Evolutionary conservation across 37 sponge, comb jelly and placozoan genomes (phyloP).

Genomic region (Agelas oroides): DNA sequence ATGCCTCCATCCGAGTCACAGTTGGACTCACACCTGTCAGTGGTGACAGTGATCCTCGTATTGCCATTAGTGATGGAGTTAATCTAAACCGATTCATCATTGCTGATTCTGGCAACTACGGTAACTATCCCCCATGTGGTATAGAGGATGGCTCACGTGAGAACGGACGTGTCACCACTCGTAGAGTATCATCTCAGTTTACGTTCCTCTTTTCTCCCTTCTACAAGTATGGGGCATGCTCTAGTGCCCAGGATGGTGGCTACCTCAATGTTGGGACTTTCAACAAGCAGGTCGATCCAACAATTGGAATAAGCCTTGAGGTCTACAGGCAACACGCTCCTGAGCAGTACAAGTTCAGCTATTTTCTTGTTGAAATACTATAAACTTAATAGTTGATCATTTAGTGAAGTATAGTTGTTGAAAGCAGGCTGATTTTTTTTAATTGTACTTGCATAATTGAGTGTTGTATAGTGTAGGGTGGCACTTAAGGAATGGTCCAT

Average conservation of each 20-base stretch:
- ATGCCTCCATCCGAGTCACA: constrained; percentile 3
- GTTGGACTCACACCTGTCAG: constrained; percentile 2
- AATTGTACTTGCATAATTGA: too few species aligned
- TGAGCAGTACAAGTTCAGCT: not conserved
- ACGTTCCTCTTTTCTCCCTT: not conserved
- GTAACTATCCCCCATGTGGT: not conserved
- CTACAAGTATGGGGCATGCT: constrained; percentile 14
- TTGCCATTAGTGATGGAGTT: constrained; percentile 20
- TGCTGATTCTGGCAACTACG: not conserved
- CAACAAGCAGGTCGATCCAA: constrained; percentile 16
- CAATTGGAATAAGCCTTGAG: not conserved
- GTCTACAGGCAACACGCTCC: not conserved
- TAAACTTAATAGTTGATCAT: not conserved
- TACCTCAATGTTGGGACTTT: constrained; percentile 20
- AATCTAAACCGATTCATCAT: constrained; percentile 5
- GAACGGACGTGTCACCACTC: not conserved
- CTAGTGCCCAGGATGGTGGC: not conserved
- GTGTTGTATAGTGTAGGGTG: too few species aligned
- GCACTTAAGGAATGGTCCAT: too few species aligned
- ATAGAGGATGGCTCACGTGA: not conserved
- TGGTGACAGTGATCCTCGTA: not conserved
- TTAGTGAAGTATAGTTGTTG: too few species aligned
- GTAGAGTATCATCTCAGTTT: not conserved
- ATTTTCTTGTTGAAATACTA: constrained; percentile 3
- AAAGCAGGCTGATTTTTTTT: too few species aligned